Evolutionary conservation across 2,888 invertebrate species (phyloP), one percentile per base, ranked within the genome.

Genomic region (Biston betularia): DNA sequence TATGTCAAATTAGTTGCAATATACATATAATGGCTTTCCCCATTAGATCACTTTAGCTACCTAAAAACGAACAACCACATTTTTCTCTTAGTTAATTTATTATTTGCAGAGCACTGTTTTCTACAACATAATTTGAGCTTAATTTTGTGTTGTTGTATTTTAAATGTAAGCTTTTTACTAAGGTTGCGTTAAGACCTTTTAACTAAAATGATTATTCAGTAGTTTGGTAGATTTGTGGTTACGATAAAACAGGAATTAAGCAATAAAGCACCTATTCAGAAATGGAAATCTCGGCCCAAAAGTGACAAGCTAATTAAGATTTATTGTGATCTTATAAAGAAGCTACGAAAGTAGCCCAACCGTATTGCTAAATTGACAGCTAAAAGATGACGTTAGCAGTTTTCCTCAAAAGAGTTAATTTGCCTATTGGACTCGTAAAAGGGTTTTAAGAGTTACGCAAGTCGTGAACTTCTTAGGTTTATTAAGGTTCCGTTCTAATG

Each of bases 271-370:
- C 46, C 63, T 40, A 54, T 63, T 68, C 59, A 59, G 53, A 54
- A 50, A 63, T 68, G 67, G 63, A 63, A 63, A 68, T 68, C 55
- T 50, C 46, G 59, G 55, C 67, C 67, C 44, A 63, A 63, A 68
- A 68, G 55, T 68, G 67, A 68, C 67, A 68, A 46, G 63, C 59
- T 68, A 68, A 68, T 68, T 63, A 68, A 68, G 67, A 68, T 68
- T 63, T 68, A 68, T 68, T 68, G 67, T 63, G 14, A 55, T 59
- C 49, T 58, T 59, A 53, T 61, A 62, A 53, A 62, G 62, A 58
- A 62, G 62, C 62, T 35, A 62, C 57, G 66, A 66, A 66, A 66
- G 66, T 66, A 53, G 66, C 57, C 48, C 63, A 67, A 62, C 11
- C 53, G 53, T 46, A 55, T 68, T 68, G 59, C 59, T 50, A 67